A percentile compares a stretch with the other conserved stretches of the same genome.
Evolutionary conservation across 2,888 invertebrate genomes (phyloP).

Genomic region (Acleris cristana): DNA sequence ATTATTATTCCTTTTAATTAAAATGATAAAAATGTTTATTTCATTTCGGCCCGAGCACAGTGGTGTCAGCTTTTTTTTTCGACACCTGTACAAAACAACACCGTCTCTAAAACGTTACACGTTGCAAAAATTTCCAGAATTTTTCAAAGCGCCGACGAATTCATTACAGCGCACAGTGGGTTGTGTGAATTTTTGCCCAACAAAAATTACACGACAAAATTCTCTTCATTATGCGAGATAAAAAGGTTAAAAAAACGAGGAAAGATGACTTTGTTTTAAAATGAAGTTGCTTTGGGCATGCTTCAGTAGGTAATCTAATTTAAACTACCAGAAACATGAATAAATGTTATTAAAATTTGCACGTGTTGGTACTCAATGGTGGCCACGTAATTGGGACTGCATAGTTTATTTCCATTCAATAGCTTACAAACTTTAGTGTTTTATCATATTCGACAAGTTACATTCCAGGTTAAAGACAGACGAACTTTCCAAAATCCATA

Average conservation of each 20-base stretch:
- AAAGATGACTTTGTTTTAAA: slow-evolving; percentile 9
- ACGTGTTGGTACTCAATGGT: too few species aligned
- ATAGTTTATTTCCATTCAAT: too few species aligned
- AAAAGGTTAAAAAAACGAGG: slow-evolving; percentile 4
- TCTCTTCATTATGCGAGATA: slow-evolving; percentile 8
- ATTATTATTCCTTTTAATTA: too few species aligned
- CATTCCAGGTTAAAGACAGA: too few species aligned
- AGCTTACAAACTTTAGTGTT: too few species aligned
- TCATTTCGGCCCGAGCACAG: slow-evolving; percentile 6
- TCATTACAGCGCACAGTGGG: slow-evolving; percentile 19
- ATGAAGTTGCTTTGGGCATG: neutral
- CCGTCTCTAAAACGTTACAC: neutral
- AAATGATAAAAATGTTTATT: neutral
- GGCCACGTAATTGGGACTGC: too few species aligned
- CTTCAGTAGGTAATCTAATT: neutral
- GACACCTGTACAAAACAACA: slow-evolving; percentile 28
- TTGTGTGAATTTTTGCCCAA: slow-evolving; percentile 23
- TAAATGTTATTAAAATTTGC: too few species aligned
- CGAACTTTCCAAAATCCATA: too few species aligned
- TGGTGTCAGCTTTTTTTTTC: slow-evolving; percentile 23
- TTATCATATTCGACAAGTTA: too few species aligned
- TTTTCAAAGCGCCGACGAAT: slow-evolving; percentile 27
- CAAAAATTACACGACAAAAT: slow-evolving; percentile 11
- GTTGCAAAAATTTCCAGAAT: slow-evolving; percentile 14
- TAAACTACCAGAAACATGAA: too few species aligned